These are phyloP conservation scores for Psilopogon haemacephalus DNA, from an alignment of 2,113 vertebrate genomes.

Conservation along the genomic window DNA sequence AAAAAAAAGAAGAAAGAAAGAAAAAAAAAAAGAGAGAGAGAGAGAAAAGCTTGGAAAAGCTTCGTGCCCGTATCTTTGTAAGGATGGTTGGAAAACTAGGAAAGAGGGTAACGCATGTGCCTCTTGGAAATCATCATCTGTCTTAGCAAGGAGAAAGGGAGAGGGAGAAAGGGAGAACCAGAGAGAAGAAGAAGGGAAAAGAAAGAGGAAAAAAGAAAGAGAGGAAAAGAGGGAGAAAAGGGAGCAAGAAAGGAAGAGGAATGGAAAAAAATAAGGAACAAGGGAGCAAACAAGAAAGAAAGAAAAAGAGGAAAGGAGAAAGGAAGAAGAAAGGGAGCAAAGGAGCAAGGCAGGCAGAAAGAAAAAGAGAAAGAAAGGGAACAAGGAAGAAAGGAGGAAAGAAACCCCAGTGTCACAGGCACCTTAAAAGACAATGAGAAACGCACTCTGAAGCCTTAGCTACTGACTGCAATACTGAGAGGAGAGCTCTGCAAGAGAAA, in stretches of 20 bases:
- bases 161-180: no score
- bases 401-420: conserved; percentile 72
- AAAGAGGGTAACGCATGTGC: conserved; percentile 74
- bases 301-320: no score
- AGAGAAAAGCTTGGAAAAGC: conserved; percentile 60
- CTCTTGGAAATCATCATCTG: conserved; percentile 72
- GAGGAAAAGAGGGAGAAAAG: conserved; percentile 5
- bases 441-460: conserved; percentile 72
- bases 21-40: neutral
- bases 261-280: conserved; percentile 37
- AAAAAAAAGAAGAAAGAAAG: no score
- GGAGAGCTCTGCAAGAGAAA: conserved; percentile 65
- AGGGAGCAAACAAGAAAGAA: no score
- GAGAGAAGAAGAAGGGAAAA: no score
- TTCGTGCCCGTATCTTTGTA: conserved; percentile 63
- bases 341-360: neutral
- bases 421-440: conserved; percentile 74
- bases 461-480: conserved; percentile 73
- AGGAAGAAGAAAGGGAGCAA: neutral
- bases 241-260: neutral
- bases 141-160: conserved; percentile 47
- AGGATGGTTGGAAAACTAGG: conserved; percentile 70
- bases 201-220: neutral
- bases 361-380: neutral
- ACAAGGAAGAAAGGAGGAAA: conserved; percentile 7